phyloP scores from a whole-genome alignment of 2,113 vertebrate genomes.

The Albula glossodonta region DNA sequence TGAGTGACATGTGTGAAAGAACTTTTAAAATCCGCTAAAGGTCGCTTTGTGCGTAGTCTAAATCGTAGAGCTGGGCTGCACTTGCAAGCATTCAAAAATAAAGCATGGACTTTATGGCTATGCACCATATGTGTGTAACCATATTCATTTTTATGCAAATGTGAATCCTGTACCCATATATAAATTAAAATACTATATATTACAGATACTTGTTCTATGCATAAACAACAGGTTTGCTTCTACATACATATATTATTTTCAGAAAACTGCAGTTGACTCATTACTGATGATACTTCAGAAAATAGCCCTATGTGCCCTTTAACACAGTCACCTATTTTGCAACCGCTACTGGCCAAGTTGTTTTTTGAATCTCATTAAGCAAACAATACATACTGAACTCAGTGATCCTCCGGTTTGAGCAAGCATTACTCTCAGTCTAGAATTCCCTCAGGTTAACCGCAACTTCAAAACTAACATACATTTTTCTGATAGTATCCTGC shows the following conservation, averaged over 20 bases:
- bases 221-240: no score
- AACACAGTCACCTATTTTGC: no score
- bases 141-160: not conserved
- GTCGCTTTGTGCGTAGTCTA: not conserved
- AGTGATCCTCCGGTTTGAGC: not conserved
- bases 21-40: not conserved
- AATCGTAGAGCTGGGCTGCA: not conserved
- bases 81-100: not conserved
- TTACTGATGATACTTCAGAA: no score
- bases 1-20: not conserved
- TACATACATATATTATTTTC: no score
- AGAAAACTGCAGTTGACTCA: no score
- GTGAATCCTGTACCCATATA: no score
- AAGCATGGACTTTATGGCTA: not conserved
- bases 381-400: not conserved
- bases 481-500: not conserved
- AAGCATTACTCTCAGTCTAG: no score
- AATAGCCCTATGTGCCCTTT: no score
- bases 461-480: not conserved
- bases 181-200: no score
- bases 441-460: not conserved
- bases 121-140: not conserved
- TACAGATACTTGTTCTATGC: no score
- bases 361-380: not conserved
- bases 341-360: no score